phyloP scores from a whole-genome alignment of 2,113 vertebrate genomes.

The Mastomys coucha region DNA sequence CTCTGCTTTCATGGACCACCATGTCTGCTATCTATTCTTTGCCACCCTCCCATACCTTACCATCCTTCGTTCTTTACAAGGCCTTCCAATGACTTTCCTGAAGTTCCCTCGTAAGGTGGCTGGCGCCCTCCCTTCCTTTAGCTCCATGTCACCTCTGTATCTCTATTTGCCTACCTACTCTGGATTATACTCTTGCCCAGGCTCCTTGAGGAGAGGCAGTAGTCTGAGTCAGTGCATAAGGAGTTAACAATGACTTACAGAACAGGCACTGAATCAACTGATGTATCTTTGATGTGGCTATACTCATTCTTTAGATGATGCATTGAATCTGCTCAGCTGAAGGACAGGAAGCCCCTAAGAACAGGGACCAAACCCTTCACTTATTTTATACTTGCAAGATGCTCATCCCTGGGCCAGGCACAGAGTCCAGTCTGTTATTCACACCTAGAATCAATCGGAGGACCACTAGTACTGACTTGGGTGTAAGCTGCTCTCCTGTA shows the following conservation, averaged over 20 bases:
- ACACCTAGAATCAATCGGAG: background rate
- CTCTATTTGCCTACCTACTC: background rate
- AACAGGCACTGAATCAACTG: background rate
- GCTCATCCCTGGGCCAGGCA: background rate
- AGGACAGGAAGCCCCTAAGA: slow-evolving; percentile 3
- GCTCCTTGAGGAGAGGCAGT: background rate
- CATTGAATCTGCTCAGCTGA: slow-evolving; percentile 1
- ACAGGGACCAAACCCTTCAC: slow-evolving; percentile 38
- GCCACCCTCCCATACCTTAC: background rate
- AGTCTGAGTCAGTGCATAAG: background rate
- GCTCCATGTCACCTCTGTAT: background rate
- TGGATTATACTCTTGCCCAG: background rate
- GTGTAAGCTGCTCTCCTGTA: background rate
- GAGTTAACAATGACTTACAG: background rate
- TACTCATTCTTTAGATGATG: slow-evolving; percentile 34
- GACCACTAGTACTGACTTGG: background rate
- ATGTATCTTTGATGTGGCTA: background rate
- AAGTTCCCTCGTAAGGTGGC: background rate
- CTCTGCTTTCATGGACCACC: background rate
- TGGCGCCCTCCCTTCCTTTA: background rate
- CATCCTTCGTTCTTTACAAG: background rate
- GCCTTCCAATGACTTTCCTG: background rate
- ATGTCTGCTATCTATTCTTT: background rate
- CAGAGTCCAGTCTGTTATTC: background rate
- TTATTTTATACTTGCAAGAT: slow-evolving; percentile 56